Conservation (phyloP, 2,113 vertebrate genomes). For the Callospermophilus lateralis region DNA sequence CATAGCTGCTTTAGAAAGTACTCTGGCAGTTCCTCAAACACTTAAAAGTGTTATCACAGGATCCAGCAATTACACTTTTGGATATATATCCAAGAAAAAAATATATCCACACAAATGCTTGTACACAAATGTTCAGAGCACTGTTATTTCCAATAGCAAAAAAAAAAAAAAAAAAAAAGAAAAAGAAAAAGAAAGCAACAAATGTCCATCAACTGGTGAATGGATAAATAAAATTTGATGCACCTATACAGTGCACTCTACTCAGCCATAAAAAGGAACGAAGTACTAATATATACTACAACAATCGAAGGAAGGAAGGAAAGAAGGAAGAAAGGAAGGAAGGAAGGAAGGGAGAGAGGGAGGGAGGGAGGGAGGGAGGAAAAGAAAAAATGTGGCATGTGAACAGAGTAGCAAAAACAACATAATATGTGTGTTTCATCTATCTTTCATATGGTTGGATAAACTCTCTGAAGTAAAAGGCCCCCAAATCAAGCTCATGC, state of each 20-base stretch:
- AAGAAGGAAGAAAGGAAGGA: too few species aligned
- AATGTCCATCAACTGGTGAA: constrained; percentile 11
- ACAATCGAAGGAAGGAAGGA: neutral
- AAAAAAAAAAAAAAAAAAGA: neutral
- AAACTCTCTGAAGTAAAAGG: neutral
- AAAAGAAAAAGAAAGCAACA: neutral
- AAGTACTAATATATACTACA: neutral
- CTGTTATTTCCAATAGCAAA: neutral
- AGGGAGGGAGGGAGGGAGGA: neutral
- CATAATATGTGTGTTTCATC: neutral
- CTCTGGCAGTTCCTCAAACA: neutral
- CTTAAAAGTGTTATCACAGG: neutral
- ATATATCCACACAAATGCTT: neutral
- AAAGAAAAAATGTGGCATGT: constrained; percentile 12
- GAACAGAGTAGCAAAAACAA: neutral
- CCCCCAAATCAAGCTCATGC: neutral
- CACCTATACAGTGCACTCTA: neutral
- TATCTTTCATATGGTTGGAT: neutral
- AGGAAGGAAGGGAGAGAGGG: neutral
- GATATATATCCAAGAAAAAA: neutral
- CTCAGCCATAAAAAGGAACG: constrained; percentile 28
- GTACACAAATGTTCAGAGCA: neutral
- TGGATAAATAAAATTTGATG: neutral
- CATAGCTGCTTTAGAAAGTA: neutral
- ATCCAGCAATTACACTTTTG: constrained; percentile 14